Evolutionary conservation across 2,113 vertebrate species (phyloP).

Genomic region (Oxygymnocypris stewartii): DNA sequence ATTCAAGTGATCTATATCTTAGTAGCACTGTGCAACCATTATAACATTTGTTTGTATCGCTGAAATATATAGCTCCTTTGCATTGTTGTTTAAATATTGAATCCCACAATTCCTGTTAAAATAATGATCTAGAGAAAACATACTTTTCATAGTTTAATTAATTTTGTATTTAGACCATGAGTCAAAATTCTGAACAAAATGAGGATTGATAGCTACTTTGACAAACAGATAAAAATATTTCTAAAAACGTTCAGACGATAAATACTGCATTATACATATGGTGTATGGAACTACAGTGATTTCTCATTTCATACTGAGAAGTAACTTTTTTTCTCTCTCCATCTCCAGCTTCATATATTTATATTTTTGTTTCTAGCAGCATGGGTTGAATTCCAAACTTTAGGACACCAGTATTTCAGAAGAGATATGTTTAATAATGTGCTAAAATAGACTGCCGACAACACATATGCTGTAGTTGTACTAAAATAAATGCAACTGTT

Average conservation of each 20-base stretch:
- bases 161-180: constrained; percentile 9
- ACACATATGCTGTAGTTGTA: not conserved
- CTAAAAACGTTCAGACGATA: not conserved
- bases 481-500: not conserved
- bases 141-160: not conserved
- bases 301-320: not conserved
- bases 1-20: not conserved
- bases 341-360: no score
- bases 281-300: constrained; percentile 10
- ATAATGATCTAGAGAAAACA: not conserved
- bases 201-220: not conserved
- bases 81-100: no score
- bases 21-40: not conserved
- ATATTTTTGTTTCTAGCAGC: not conserved
- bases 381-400: not conserved
- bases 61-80: not conserved
- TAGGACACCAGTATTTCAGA: not conserved
- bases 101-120: not conserved
- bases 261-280: constrained; percentile 31
- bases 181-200: not conserved
- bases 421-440: not conserved
- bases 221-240: constrained; percentile 31
- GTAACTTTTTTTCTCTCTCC: not conserved
- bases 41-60: not conserved
- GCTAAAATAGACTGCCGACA: not conserved